Conservation (phyloP, 2,888 invertebrate genomes). For the Celastrina argiolus region DNA sequence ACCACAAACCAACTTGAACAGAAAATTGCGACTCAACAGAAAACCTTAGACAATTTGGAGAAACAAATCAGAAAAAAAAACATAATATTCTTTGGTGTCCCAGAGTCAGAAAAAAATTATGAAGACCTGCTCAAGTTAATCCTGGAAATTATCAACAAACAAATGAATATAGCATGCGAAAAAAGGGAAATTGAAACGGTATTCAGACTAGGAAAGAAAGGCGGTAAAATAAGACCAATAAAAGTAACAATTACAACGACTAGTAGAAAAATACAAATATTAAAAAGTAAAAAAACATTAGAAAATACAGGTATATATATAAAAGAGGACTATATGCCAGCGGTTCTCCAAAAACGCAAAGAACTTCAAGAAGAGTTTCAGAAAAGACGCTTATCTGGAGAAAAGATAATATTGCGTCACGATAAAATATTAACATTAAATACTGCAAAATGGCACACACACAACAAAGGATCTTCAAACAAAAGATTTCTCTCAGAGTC, state of each 20-base stretch:
- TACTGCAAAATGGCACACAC: no score
- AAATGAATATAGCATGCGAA: background rate
- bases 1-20: background rate
- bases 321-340: background rate
- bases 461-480: no score
- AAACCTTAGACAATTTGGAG: background rate
- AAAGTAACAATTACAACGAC: background rate
- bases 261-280: background rate
- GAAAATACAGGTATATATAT: background rate
- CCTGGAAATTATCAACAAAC: background rate
- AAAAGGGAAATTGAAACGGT: background rate
- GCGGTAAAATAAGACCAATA: background rate
- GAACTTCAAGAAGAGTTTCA: background rate
- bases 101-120: slow-evolving; percentile 13
- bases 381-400: background rate
- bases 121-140: background rate
- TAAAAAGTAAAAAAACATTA: background rate
- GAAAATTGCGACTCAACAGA: background rate
- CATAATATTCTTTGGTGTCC: slow-evolving; percentile 22
- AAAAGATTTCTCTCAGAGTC: no score
- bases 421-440: no score
- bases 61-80: background rate
- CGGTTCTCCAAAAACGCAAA: background rate
- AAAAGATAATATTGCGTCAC: no score
- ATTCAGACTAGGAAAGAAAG: background rate